phyloP scores from a whole-genome alignment of 2,888 invertebrate species.

The Mythimna vitellina region DNA sequence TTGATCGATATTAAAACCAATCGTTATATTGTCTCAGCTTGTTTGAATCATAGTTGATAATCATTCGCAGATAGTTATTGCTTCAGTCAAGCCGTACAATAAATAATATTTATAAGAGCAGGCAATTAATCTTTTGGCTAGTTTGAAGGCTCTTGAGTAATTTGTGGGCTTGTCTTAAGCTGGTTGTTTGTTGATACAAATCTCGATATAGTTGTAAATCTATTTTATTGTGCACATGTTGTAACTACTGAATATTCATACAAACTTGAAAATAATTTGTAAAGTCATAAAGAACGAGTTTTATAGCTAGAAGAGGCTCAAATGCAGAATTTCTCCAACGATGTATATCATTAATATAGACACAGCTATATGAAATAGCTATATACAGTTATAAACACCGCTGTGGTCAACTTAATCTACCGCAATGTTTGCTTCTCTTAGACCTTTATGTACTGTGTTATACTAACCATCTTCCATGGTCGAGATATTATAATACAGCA shows the following conservation, averaged over 20 bases:
- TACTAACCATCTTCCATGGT: neutral
- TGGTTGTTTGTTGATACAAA: slow-evolving; percentile 10
- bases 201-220: slow-evolving; percentile 10
- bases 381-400: slow-evolving; percentile 44
- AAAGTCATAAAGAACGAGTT: slow-evolving; percentile 2
- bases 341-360: slow-evolving; percentile 20
- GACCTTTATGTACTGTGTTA: slow-evolving; percentile 4
- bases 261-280: neutral
- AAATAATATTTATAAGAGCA: slow-evolving; percentile 46
- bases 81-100: slow-evolving; percentile 33
- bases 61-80: slow-evolving; percentile 47
- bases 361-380: slow-evolving; percentile 33
- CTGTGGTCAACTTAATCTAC: slow-evolving; percentile 52
- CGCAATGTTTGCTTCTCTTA: slow-evolving; percentile 47
- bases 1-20: slow-evolving; percentile 65
- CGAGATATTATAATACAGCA: neutral
- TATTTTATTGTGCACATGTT: neutral
- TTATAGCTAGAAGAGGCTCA: neutral
- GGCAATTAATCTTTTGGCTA: slow-evolving; percentile 47
- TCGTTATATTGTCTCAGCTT: slow-evolving; percentile 67
- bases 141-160: slow-evolving; percentile 43
- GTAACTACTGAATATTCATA: slow-evolving; percentile 12
- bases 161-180: slow-evolving; percentile 33
- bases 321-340: slow-evolving; percentile 4
- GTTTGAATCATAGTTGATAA: slow-evolving; percentile 42